phyloP scores from a whole-genome alignment of 2,113 vertebrate genomes.

The Pteropus alecto region DNA sequence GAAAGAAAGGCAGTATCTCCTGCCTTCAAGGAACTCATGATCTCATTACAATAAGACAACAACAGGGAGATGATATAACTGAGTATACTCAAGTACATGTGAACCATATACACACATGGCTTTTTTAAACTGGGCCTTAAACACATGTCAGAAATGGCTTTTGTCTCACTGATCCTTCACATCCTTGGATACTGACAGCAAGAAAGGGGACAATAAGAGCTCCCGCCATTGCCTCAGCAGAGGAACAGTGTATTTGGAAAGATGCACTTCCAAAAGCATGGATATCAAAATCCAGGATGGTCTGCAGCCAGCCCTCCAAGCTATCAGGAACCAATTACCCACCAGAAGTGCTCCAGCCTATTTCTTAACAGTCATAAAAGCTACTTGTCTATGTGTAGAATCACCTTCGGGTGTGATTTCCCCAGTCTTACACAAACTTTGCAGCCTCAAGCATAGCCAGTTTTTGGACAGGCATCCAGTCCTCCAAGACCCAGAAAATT shows the following conservation, averaged over 20 bases:
- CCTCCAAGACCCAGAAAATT: not conserved
- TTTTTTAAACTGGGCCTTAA: not conserved
- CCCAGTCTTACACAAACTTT: not conserved
- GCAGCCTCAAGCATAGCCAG: not conserved
- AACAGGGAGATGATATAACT: not conserved
- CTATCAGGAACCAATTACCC: not conserved
- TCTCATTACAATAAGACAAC: not conserved
- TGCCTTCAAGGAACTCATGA: not conserved
- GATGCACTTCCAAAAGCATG: not conserved
- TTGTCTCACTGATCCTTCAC: not conserved
- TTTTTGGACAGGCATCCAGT: not conserved
- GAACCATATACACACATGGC: not conserved
- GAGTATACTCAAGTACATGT: not conserved
- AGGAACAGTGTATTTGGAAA: not conserved
- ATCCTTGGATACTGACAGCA: not conserved
- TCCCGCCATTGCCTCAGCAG: not conserved
- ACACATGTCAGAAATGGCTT: not conserved
- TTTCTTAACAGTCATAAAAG: not conserved
- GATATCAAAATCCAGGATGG: not conserved
- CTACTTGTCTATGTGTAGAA: not conserved
- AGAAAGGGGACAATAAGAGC: not conserved
- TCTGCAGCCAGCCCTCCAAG: not conserved
- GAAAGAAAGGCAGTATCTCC: not conserved
- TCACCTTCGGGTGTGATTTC: slow-evolving; percentile 1
- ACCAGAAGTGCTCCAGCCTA: not conserved